Evolutionary conservation across 2,888 invertebrate species (phyloP), one percentile per base, ranked within the genome.

Genomic region (Phengaris alcon): DNA sequence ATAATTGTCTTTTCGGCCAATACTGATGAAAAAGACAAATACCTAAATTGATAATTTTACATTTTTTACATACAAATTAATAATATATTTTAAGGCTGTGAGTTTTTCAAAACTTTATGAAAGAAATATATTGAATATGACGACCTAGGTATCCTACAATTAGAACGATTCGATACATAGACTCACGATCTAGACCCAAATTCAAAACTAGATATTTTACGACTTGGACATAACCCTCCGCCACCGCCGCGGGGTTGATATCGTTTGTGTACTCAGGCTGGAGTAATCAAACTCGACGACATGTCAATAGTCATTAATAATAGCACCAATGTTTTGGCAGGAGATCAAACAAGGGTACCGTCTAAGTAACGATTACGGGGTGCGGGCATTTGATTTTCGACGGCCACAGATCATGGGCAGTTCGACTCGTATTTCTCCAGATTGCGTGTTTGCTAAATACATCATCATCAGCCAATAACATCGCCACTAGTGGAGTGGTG

Each of bases 231-330:
- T 35, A 35, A 35, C 35, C 35, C 35, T 35, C 35, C 35, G 35
- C 35, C 54, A 72, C 75, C 72, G 74, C 76, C 75, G 68, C 76
- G 70, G 52, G 57, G 74, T 73, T 6, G 35, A 70, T 75, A 77
- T 78, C 77, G 75, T 35, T 76, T 77, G 78, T 81, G 79, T 81
- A 77, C 77, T 76, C 80, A 80, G 79, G 72, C 79, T 73, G 75
- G 69, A 77, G 76, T 78, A 79, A 79, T 78, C 79, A 75, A 80
- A 82, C 78, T 81, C 79, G 22, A 78, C 48, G 78, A 76, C 78
- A 80, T 79, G 79, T 79, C 81, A 82, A 82, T 79, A 81, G 79
- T 76, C 81, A 83, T 83, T 80, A 83, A 83, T 83, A 82, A 82
- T 78, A 78, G 78, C 80, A 80, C 79, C 80, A 78, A 77, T 77